Base-by-base conservation (phyloP, 2,113 vertebrate genomes). In the Tragelaphus buxtoni region DNA sequence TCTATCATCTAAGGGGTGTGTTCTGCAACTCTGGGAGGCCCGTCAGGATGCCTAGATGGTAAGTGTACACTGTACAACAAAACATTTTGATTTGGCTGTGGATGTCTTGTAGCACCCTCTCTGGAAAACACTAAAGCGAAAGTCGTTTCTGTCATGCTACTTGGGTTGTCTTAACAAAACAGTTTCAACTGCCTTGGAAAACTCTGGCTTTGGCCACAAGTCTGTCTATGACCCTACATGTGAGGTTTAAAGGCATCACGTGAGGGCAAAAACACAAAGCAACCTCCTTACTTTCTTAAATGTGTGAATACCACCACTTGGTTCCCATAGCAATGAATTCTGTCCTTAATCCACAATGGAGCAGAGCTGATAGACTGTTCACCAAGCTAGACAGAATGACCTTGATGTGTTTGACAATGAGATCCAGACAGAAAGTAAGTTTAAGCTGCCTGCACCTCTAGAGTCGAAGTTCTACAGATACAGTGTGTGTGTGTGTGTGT, bases 171-270 rank as follows among this genome's bases (percentile, higher is more conserved):
- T 84, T 74, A 87, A 92, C 2, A 53, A 87, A 94, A 77, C 24
- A 35, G n/a, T 61, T 81, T 45, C 86, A 58, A 17, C 9, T 39
- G n/a, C 24, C 45, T 72, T 63, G n/a, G 51, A 96, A 90, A 94
- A 16, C 17, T 26, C 32, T 87, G 11, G 26, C 26, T 72, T 85
- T 83, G n/a, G n/a, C 42, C 80, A 9, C 2, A 56, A 4, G 35
- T 53, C 60, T 53, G 14, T 53, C 13, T 49, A 12, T 80, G 51
- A 69, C 14, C 18, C 56, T 45, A 4, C 30, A 35, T 22, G 45
- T 22, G 80, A 79, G 9, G 30, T 24, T 2, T 53, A 87, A 55
- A 47, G 24, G 30, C 55, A 4, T 89, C 32, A 6, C 0, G 2
- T 49, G 32, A 87, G 65, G 24, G 2, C 20, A 30, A 83, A 9